Base-by-base conservation (phyloP, 2,888 invertebrate genomes). In the Abscondita cerata region DNA sequence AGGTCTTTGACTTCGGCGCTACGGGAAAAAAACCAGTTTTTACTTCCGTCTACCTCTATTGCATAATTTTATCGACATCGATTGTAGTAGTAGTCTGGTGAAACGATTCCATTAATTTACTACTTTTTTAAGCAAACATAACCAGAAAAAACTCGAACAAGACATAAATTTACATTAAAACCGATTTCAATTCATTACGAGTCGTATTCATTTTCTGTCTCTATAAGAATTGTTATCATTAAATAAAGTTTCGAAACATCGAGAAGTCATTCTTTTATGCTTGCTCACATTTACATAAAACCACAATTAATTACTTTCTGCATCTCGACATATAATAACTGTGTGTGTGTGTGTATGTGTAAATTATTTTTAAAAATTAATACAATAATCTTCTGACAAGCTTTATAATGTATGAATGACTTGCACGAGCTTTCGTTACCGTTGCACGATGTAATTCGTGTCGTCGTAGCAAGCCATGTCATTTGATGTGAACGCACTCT, bases 391-490 rank as follows among this genome's bases (percentile, higher is more conserved):
- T 58, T 50, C 33, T 41, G 51, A 58, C 57, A 52, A 52, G 51
- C 41, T 36, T 41, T 58, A n/a, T n/a, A 51, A 52, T 52, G 51
- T 51, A 58, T 34, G 52, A 31, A 33, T 20, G 20, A 58, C 20
- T 25, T 52, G 52, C 59, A 59, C 52, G 59, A 59, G 48, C 52
- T 40, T 47, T 52, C 47, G 46, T 59, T 59, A 46, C 47, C 38
- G 52, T 59, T 48, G 47, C 59, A 53, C 51, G 57, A 57, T n/a
- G n/a, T n/a, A n/a, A n/a, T n/a, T 57, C 44, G 44, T 40, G 47
- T 20, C 51, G 51, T 52, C 41, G 31, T 20, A 52, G 15, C 51
- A 36, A 58, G 41, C 51, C 50, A 58, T 58, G 51, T 58, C 25
- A 52, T 52, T 52, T 52, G 40, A 52, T 52, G 52, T 52, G 52